Percentiles rank a stretch among this genome's conserved stretches.
Evolutionary conservation across 2,888 invertebrate species (phyloP).

Genomic region (Heliconius cydno): DNA sequence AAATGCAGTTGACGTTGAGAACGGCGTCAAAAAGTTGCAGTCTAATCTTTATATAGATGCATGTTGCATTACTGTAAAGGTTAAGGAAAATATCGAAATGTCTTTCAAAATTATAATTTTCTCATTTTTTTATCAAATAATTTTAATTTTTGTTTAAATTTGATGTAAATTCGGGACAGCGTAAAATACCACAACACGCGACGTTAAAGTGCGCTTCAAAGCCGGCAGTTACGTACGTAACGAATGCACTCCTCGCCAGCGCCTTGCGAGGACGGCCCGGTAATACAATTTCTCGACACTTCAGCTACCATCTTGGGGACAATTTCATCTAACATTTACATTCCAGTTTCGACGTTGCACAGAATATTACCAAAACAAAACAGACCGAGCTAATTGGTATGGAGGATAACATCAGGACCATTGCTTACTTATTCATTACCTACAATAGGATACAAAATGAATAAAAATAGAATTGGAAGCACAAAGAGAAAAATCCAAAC

Average conservation of each 20-base stretch:
- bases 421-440: slow-evolving; percentile 23
- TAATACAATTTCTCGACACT: slow-evolving; percentile 78
- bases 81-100: no score
- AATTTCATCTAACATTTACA: slow-evolving; percentile 72
- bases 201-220: slow-evolving; percentile 63
- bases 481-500: slow-evolving; percentile 46
- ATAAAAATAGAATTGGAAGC: slow-evolving; percentile 37
- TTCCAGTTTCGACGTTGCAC: slow-evolving; percentile 33
- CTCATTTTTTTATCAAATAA: neutral
- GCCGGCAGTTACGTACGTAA: slow-evolving; percentile 65
- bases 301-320: slow-evolving; percentile 75
- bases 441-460: slow-evolving; percentile 25
- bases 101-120: no score
- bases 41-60: neutral
- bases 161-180: neutral
- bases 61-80: neutral
- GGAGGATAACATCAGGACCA: slow-evolving; percentile 17
- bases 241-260: slow-evolving; percentile 75
- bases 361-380: slow-evolving; percentile 35
- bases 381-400: slow-evolving; percentile 36
- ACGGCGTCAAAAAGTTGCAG: neutral
- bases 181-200: slow-evolving; percentile 51
- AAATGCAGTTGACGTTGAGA: neutral
- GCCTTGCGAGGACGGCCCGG: slow-evolving; percentile 63
- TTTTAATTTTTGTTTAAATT: neutral